phyloP scores from a whole-genome alignment of 2,113 vertebrate genomes.

The Prunella himalayana region DNA sequence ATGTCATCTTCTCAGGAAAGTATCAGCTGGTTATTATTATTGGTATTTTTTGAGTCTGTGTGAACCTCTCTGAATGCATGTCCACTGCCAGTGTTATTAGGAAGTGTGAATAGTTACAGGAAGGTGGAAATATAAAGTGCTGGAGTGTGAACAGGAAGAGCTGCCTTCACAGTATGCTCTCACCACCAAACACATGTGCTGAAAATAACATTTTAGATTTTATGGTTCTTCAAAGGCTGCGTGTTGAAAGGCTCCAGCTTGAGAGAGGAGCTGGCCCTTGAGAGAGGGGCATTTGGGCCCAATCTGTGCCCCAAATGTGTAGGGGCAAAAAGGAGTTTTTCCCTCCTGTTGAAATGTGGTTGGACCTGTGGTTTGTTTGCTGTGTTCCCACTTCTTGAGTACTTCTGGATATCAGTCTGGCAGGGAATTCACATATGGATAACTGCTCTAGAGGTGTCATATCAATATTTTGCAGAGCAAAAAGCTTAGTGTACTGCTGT shows the following conservation, averaged over 20 bases:
- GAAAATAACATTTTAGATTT: neutral
- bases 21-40: neutral
- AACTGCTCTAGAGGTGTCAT: neutral
- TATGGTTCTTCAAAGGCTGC: neutral
- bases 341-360: neutral
- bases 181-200: neutral
- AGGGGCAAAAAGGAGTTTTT: neutral
- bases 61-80: neutral
- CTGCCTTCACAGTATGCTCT: neutral
- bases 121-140: constrained; percentile 26
- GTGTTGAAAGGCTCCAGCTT: neutral
- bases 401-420: neutral
- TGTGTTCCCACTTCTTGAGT: neutral
- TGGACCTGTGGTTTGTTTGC: neutral
- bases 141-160: constrained; percentile 19
- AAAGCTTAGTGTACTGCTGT: neutral
- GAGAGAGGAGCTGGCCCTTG: neutral
- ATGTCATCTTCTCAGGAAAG: neutral
- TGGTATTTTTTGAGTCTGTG: neutral
- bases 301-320: neutral
- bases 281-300: neutral
- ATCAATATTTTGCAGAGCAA: neutral
- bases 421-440: neutral
- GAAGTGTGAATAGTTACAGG: constrained; percentile 32
- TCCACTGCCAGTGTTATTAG: neutral